Conservation (phyloP, 2,888 invertebrate genomes). For the Venusia cambrica region DNA sequence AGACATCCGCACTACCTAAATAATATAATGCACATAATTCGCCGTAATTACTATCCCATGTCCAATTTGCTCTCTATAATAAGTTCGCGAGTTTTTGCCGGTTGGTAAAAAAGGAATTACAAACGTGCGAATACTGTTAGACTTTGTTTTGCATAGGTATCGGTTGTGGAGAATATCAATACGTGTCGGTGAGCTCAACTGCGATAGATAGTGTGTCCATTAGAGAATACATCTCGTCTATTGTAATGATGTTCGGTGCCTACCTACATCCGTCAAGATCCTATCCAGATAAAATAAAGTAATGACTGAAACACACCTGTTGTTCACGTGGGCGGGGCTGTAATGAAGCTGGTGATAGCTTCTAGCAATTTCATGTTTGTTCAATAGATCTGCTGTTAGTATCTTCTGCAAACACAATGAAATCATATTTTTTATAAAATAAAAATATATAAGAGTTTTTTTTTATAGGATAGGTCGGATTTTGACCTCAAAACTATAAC, state of each 20-base stretch:
- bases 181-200: slow-evolving; percentile 41
- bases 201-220: slow-evolving; percentile 55
- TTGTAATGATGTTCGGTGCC: slow-evolving; percentile 66
- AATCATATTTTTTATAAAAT: slow-evolving; percentile 10
- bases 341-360: slow-evolving; percentile 60
- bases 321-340: slow-evolving; percentile 50
- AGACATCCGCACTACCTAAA: slow-evolving; percentile 44
- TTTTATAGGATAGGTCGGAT: slow-evolving; percentile 8
- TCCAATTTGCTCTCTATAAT: slow-evolving; percentile 68
- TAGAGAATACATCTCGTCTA: slow-evolving; percentile 65
- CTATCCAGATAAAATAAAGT: slow-evolving; percentile 68
- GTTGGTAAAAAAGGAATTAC: slow-evolving; percentile 55
- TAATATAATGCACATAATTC: slow-evolving; percentile 58
- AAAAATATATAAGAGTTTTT: slow-evolving; percentile 16
- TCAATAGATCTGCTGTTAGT: slow-evolving; percentile 40
- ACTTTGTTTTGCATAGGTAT: slow-evolving; percentile 71
- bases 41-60: slow-evolving; percentile 57
- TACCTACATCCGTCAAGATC: slow-evolving; percentile 72
- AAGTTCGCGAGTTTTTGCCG: slow-evolving; percentile 62
- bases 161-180: slow-evolving; percentile 60
- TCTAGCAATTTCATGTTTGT: slow-evolving; percentile 51
- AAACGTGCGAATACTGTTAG: slow-evolving; percentile 71
- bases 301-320: slow-evolving; percentile 71
- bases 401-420: too few relatives aligned
- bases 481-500: too few relatives aligned